phyloP scores from a whole-genome alignment of 2,113 vertebrate species.

The Serinus canaria region DNA sequence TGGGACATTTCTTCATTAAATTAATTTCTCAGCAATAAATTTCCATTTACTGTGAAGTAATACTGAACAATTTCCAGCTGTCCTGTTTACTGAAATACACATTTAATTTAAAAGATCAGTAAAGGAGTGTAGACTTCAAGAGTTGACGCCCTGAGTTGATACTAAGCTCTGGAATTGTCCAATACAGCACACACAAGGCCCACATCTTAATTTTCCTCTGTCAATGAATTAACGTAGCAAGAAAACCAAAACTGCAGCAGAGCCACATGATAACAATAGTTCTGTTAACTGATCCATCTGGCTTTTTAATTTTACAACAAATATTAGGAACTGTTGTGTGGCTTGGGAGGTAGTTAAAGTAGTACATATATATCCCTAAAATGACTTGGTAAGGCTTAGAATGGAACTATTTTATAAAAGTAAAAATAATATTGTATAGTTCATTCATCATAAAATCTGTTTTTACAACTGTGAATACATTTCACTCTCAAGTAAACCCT shows the following conservation, averaged over 20 bases:
- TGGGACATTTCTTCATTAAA: background rate
- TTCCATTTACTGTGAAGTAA: background rate
- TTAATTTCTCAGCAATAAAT: background rate
- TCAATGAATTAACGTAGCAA: background rate
- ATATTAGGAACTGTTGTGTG: background rate
- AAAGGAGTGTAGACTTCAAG: background rate
- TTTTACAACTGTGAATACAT: background rate
- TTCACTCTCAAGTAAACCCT: background rate
- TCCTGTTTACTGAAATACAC: background rate
- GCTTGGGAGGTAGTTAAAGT: background rate
- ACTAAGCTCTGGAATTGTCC: background rate
- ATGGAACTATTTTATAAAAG: background rate
- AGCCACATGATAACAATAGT: background rate
- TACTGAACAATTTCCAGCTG: conserved; percentile 3
- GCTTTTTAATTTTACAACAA: background rate
- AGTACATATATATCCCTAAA: background rate
- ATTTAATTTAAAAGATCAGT: background rate
- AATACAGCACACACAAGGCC: background rate
- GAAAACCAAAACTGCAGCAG: background rate
- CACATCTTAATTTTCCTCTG: background rate
- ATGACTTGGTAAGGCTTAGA: background rate
- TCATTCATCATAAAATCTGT: background rate
- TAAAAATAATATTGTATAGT: background rate
- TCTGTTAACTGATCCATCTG: background rate
- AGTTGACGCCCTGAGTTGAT: background rate